Evolutionary conservation across 2,888 invertebrate genomes (phyloP).

Genomic region (Embidobia sp.): DNA sequence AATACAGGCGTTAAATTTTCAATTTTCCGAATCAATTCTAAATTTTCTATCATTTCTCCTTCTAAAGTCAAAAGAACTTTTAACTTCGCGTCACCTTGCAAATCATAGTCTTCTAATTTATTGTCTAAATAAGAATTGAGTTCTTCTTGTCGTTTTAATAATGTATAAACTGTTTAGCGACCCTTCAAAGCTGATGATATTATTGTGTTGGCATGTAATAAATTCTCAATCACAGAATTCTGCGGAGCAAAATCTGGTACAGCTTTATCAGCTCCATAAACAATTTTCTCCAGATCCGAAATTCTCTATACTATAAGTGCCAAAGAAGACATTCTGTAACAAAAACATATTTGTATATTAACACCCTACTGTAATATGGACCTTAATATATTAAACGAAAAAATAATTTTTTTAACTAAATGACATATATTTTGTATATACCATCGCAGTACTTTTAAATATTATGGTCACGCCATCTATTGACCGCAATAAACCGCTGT

Average conservation of each 20-base stretch:
- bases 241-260: conserved; percentile 72
- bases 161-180: conserved; percentile 81
- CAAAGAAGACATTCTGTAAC: conserved; percentile 63
- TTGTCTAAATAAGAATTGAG: conserved; percentile 82
- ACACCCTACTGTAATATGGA: no score
- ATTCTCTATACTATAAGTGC: conserved; percentile 81
- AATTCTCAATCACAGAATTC: conserved; percentile 80
- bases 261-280: conserved; percentile 78
- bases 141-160: conserved; percentile 81
- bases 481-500: no score
- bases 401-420: no score
- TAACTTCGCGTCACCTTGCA: conserved; percentile 82
- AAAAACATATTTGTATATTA: no score
- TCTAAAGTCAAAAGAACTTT: conserved; percentile 82
- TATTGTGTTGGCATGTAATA: conserved; percentile 82
- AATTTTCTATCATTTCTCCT: conserved; percentile 80
- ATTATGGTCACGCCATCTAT: no score
- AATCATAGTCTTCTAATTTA: conserved; percentile 79
- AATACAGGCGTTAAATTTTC: conserved; percentile 80
- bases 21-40: conserved; percentile 78
- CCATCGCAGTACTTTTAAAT: no score
- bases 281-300: conserved; percentile 81
- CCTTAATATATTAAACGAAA: no score
- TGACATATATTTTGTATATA: no score
- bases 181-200: conserved; percentile 83